Evolutionary conservation across 2,113 vertebrate species (phyloP).

Genomic region (Pteropus alecto): DNA sequence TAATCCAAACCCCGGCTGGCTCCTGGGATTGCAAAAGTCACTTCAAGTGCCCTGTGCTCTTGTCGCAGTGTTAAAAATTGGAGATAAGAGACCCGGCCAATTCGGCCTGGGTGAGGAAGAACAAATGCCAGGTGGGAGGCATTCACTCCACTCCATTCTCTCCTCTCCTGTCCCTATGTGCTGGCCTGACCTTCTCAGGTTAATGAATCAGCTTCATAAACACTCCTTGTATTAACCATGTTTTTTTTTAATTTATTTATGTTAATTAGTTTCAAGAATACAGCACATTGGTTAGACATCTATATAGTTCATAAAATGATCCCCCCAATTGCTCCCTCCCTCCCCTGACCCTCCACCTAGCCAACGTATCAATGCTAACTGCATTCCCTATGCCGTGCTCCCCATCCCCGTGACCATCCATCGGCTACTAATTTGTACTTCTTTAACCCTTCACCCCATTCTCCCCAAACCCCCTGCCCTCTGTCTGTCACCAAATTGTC

Average conservation of each 20-base stretch:
- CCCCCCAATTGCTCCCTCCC: too few species aligned
- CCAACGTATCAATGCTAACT: too few species aligned
- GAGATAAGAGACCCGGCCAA: neutral
- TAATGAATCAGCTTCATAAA: neutral
- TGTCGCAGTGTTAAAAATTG: neutral
- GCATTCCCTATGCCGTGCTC: too few species aligned
- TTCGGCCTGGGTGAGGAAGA: neutral
- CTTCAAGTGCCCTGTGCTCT: neutral
- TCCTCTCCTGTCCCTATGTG: neutral
- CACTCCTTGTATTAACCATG: neutral
- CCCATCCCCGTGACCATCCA: too few species aligned
- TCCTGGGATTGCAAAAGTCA: neutral
- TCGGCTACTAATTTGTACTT: too few species aligned
- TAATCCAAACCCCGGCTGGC: neutral
- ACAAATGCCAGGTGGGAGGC: neutral
- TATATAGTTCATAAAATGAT: too few species aligned
- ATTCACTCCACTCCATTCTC: neutral
- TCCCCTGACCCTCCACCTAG: too few species aligned
- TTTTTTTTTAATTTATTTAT: neutral
- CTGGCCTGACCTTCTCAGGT: neutral
- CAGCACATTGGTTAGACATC: too few species aligned
- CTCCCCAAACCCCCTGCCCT: too few species aligned
- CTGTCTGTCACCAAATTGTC: too few species aligned
- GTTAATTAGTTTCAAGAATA: too few species aligned
- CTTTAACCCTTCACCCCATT: too few species aligned